phyloP scores from a whole-genome alignment of 2,888 invertebrate species.

The Nomada lathburiana region DNA sequence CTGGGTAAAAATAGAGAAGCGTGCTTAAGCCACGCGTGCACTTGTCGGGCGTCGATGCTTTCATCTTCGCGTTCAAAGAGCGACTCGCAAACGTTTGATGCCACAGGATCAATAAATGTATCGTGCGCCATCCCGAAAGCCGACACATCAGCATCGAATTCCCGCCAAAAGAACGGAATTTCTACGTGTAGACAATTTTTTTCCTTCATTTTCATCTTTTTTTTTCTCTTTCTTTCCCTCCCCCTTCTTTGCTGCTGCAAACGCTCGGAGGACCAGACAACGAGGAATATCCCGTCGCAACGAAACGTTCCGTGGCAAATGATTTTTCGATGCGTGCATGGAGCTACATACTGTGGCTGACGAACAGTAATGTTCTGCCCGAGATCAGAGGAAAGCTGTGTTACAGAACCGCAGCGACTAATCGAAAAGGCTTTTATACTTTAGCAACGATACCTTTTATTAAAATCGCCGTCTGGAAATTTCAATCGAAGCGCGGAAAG shows the following conservation, averaged over 20 bases:
- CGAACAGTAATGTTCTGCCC: neutral
- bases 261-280: conserved; percentile 14
- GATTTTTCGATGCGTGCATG: neutral
- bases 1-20: conserved; percentile 78
- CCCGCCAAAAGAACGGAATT: conserved; percentile 57
- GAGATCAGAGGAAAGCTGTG: neutral
- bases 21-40: conserved; percentile 72
- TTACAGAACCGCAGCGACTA: neutral
- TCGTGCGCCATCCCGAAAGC: conserved; percentile 66
- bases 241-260: neutral
- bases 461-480: too few relatives aligned
- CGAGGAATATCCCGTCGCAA: neutral
- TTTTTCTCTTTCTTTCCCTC: neutral
- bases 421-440: too few relatives aligned
- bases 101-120: conserved; percentile 74
- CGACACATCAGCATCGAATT: conserved; percentile 59
- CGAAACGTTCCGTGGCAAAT: conserved; percentile 4
- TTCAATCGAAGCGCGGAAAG: too few relatives aligned
- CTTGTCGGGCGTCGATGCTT: conserved; percentile 76
- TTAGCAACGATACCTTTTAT: too few relatives aligned
- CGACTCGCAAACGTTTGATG: conserved; percentile 77
- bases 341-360: too few relatives aligned
- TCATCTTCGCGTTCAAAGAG: conserved; percentile 80
- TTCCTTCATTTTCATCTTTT: neutral
- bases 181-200: conserved; percentile 23